phyloP scores from a whole-genome alignment of 2,888 invertebrate genomes.

The Calliopum simillimum region DNA sequence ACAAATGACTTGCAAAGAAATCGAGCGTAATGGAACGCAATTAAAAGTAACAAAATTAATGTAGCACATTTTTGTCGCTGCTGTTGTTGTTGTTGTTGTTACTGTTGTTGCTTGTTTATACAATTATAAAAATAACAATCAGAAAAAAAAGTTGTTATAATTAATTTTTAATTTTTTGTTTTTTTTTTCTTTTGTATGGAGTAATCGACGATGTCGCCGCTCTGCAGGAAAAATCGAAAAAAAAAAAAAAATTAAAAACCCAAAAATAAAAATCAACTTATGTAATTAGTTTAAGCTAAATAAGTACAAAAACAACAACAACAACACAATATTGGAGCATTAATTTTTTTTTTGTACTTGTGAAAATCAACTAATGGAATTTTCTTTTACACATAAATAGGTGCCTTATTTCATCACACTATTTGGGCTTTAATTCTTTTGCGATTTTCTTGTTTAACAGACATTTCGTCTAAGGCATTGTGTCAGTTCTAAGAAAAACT shows the following conservation, averaged over 20 bases:
- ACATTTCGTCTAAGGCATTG: too few relatives aligned
- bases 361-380: too few relatives aligned
- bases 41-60: conserved; percentile 47
- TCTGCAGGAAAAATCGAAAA: neutral
- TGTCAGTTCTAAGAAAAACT: too few relatives aligned
- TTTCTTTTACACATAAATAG: too few relatives aligned
- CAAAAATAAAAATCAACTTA: conserved; percentile 9
- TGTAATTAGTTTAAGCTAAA: neutral
- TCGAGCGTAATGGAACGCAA: conserved; percentile 45
- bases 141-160: conserved; percentile 40
- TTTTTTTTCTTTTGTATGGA: conserved; percentile 16
- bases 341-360: too few relatives aligned
- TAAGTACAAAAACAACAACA: neutral
- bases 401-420: too few relatives aligned
- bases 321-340: too few relatives aligned
- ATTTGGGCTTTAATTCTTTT: too few relatives aligned
- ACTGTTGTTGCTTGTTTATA: conserved; percentile 32
- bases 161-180: conserved; percentile 36
- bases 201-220: conserved; percentile 6
- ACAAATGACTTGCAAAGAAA: conserved; percentile 45
- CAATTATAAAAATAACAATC: conserved; percentile 28
- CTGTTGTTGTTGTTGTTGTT: conserved; percentile 41
- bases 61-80: conserved; percentile 39
- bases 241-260: conserved; percentile 1
- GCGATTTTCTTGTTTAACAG: too few relatives aligned